Base-by-base conservation (phyloP, 2,888 invertebrate genomes). In the Nymphalis c-album region DNA sequence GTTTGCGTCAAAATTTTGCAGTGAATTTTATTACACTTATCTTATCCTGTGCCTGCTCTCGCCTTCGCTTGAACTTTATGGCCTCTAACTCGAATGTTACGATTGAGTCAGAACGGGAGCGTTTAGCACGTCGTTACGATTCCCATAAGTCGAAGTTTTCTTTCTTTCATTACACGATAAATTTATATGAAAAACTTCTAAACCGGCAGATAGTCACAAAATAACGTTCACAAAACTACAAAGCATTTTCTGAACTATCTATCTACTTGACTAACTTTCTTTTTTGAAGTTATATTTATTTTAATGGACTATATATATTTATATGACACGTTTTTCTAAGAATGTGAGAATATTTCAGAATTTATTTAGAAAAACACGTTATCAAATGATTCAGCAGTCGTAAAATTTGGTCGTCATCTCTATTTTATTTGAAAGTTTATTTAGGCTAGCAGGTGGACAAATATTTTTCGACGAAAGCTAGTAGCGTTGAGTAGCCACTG, bases 381-480 rank as follows among this genome's bases (percentile, higher is more conserved):
- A 18, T 18, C 48, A 8, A 48, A 48, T 48, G 48, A 48, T 48
- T 48, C 18, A 48, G 17, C 48, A 48, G 1, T 48, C n/a, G 48
- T 48, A 58, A 40, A 58, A 40, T 40, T 40, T 40, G 5, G 22
- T 22, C 20, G 40, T 46, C 16, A 22, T 17, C 22, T 55, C 10
- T 31, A 31, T 40, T 40, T 40, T 13, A 55, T 55, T 31, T 1
- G 26, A 31, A 22, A 16, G 60, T 65, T 65, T 60, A 35, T 65
- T 65, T 65, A 65, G 65, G 65, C 18, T n/a, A 60, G 59, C 53
- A 60, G 51, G 35, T 64, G 58, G 26, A 26, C 59, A 59, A 64
- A 64, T 60, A 51, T 59, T 64, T 35, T 50, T 20, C 50, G 40
- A n/a, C 61, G 35, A 26, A 26, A 45, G 50, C 45, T 50, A 59